phyloP scores from a whole-genome alignment of 2,888 invertebrate species.

The Reticulitermes lucifugus region DNA sequence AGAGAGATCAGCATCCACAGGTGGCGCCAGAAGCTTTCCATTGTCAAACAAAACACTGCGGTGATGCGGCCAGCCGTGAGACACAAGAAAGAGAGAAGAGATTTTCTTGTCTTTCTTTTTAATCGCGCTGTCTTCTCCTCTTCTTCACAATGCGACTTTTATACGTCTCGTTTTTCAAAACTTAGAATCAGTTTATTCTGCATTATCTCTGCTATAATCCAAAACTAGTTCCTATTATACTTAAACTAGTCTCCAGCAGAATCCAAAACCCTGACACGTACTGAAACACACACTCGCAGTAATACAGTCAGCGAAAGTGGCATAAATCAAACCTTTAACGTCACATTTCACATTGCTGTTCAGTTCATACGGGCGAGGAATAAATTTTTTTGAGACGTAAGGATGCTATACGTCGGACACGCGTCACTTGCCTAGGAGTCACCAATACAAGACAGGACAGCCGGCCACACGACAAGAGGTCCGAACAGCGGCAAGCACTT shows the following conservation, averaged over 20 bases:
- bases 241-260: too few relatives aligned
- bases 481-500: constrained; percentile 10
- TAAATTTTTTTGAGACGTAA: too few relatives aligned
- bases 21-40: constrained; percentile 43
- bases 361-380: neutral
- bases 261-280: too few relatives aligned
- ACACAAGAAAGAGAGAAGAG: neutral
- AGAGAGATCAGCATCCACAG: constrained; percentile 42
- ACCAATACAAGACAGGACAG: neutral
- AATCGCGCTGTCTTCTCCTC: neutral
- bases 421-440: neutral
- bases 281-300: neutral
- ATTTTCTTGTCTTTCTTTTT: neutral
- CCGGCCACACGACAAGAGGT: neutral
- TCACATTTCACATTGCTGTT: neutral
- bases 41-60: constrained; percentile 35
- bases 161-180: constrained; percentile 8
- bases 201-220: too few relatives aligned
- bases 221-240: too few relatives aligned
- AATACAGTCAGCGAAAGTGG: neutral
- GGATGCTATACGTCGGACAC: neutral
- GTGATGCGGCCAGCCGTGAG: neutral
- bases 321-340: neutral
- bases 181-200: neutral
- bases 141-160: constrained; percentile 10